phyloP scores from a whole-genome alignment of 2,888 invertebrate species.

The Aelia acuminata region DNA sequence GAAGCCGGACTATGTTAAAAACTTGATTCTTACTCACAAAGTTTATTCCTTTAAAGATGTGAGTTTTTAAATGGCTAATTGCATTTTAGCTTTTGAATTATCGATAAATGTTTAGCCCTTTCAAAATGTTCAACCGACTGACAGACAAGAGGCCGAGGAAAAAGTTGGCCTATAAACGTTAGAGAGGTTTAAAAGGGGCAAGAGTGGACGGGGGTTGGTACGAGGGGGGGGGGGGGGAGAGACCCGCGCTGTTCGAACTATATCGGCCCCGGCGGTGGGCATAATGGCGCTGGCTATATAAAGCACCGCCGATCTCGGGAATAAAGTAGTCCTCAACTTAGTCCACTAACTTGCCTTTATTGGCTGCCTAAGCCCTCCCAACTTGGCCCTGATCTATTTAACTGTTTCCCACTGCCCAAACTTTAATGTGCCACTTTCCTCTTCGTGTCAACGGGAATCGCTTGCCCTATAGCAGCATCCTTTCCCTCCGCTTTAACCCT shows the following conservation, averaged over 20 bases:
- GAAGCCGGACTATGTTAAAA: background rate
- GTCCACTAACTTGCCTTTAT: slow-evolving; percentile 49
- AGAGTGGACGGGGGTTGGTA: too few species aligned
- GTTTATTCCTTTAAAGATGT: background rate
- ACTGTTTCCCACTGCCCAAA: slow-evolving; percentile 35
- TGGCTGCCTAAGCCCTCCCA: slow-evolving; percentile 41
- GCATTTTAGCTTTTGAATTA: background rate
- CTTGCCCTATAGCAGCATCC: background rate
- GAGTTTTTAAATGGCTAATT: background rate
- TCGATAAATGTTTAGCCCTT: slow-evolving; percentile 20
- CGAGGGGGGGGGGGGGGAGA: too few species aligned
- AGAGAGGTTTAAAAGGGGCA: background rate
- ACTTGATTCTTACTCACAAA: background rate
- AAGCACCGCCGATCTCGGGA: slow-evolving; percentile 21
- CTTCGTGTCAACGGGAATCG: slow-evolving; percentile 1
- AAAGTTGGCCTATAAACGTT: slow-evolving; percentile 18
- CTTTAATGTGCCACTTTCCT: slow-evolving; percentile 36
- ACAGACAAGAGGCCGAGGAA: background rate
- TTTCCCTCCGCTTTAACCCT: background rate
- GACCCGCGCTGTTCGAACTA: background rate
- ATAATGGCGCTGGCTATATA: background rate
- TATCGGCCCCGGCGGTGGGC: background rate
- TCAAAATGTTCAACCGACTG: slow-evolving; percentile 21
- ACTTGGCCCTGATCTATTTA: slow-evolving; percentile 40
- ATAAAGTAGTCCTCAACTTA: slow-evolving; percentile 36